Evolutionary conservation across 1,140 invertebrate genomes (phyloP), one percentile per base, ranked within the genome.

Genomic region (Drosophila fuyamai): DNA sequence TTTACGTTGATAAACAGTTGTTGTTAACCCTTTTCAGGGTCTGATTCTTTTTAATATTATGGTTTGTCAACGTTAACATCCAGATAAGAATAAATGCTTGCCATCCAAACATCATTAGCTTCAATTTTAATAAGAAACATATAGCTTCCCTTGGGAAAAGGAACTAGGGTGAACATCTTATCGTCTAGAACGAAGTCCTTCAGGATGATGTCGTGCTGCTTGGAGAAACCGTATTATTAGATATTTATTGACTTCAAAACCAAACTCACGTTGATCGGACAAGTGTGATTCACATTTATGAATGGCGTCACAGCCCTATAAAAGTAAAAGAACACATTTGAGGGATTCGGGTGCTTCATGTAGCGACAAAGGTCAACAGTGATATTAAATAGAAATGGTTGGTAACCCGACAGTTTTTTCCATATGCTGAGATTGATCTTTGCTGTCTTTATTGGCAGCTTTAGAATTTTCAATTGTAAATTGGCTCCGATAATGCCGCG

Each of bases 321-420:
- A 7, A 76, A 53, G 41, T 77, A 67, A n/a, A 51, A 56, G 29
- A 76, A 76, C 0, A 76, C 35, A 5, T 36, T 47, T 0, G 5
- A 8, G 0, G 16, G 73, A 53, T 77, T 76, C 12, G 75, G 75
- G 10, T 76, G 73, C 9, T 7, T 29, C 18, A 53, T 16, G 8
- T 46, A 38, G 13, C 38, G 59, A 9, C 73, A 76, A 54, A n/a
- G 27, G 14, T 76, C 70, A 3, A 58, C 13, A 1, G 73, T 47
- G 3, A 36, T 12, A 29, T 77, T 77, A 1, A 61, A 76, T 2
- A 77, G 16, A 18, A 61, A 77, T 9, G 75, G 75, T 68, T 76
- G 63, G 12, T 76, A 76, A 0, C 72, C 72, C 12, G 56, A 67
- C 1, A 76, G 13, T 23, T 76, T 76, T 2, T 9, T n/a, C 41